phyloP scores from a whole-genome alignment of 2,888 invertebrate genomes.

The Melanchra persicariae region DNA sequence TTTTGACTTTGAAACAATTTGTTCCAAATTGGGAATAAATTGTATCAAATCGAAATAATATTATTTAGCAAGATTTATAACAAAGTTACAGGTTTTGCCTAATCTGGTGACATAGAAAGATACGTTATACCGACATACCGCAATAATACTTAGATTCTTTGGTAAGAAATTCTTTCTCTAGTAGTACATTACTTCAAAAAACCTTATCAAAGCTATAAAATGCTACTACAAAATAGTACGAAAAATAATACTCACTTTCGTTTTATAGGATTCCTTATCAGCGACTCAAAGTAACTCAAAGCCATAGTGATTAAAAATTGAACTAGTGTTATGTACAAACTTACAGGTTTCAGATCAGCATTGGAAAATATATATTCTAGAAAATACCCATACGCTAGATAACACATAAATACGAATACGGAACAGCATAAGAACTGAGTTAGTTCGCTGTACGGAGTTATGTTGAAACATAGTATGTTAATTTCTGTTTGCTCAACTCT shows the following conservation, averaged over 20 bases:
- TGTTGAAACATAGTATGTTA: constrained; percentile 94
- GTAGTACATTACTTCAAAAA: neutral
- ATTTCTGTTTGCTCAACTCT: constrained; percentile 84
- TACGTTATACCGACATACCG: too few species aligned
- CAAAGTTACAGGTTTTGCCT: too few species aligned
- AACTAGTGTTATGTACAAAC: constrained; percentile 97
- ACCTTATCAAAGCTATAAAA: constrained; percentile 10
- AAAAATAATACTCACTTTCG: constrained; percentile 86
- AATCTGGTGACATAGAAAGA: too few species aligned
- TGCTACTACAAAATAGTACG: constrained; percentile 12
- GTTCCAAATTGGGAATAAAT: too few species aligned
- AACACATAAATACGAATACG: constrained; percentile 96
- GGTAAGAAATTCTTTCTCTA: neutral
- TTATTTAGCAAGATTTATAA: too few species aligned
- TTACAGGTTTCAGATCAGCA: constrained; percentile 97
- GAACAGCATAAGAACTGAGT: constrained; percentile 95
- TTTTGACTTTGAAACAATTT: too few species aligned
- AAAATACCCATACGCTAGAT: constrained; percentile 97
- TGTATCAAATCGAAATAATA: too few species aligned
- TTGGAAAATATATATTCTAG: constrained; percentile 97
- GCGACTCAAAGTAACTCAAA: constrained; percentile 95
- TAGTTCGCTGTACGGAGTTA: constrained; percentile 92
- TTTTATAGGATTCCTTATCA: constrained; percentile 91
- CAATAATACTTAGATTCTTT: neutral
- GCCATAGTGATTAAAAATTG: constrained; percentile 97